Evolutionary conservation across 2,113 vertebrate genomes (phyloP).

Genomic region (Carollia perspicillata): DNA sequence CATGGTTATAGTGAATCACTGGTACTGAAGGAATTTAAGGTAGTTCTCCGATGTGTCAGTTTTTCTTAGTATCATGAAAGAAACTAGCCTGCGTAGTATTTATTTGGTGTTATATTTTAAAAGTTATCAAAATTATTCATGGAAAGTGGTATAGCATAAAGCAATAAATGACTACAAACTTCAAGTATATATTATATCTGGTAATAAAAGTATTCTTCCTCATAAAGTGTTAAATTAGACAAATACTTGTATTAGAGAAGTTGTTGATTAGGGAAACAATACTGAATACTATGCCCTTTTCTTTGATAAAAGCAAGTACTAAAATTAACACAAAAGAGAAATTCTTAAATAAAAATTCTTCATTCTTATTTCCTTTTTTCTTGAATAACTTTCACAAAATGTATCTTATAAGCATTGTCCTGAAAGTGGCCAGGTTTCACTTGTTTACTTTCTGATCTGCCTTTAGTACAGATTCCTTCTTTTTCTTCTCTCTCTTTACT

Average conservation of each 20-base stretch:
- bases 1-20: background rate
- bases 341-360: conserved; percentile 38
- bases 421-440: background rate
- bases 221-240: conserved; percentile 12
- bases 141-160: conserved; percentile 34
- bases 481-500: conserved; percentile 84
- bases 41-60: background rate
- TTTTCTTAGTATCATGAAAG: conserved; percentile 13
- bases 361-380: conserved; percentile 40
- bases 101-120: background rate
- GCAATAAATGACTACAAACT: background rate
- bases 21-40: background rate
- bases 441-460: conserved; percentile 48
- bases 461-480: conserved; percentile 59
- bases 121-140: conserved; percentile 7
- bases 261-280: background rate
- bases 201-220: conserved; percentile 34
- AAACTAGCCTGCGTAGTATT: background rate
- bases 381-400: conserved; percentile 47
- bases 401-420: background rate
- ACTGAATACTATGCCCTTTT: background rate
- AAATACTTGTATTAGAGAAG: conserved; percentile 25
- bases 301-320: too few species aligned
- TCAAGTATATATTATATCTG: conserved; percentile 2
- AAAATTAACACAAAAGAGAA: conserved; percentile 34